Percentiles rank a stretch among this genome's conserved stretches.
phyloP scores from a whole-genome alignment of 2,888 invertebrate species.

The Mythimna ferrago region DNA sequence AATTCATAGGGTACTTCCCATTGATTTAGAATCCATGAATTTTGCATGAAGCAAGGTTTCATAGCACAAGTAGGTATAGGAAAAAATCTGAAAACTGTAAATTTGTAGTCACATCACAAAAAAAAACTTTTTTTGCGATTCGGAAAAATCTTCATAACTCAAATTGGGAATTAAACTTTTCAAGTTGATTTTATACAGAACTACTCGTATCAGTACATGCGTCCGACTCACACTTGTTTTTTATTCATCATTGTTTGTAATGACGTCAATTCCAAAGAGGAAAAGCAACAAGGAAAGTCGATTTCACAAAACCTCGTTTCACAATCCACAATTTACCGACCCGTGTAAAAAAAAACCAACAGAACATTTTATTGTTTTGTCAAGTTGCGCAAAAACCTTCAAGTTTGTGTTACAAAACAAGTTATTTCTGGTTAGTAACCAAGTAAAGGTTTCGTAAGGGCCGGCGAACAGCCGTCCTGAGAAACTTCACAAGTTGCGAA shows the following conservation, averaged over 20 bases:
- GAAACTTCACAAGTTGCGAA: constrained; percentile 33
- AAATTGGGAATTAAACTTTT: too few species aligned
- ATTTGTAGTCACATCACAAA: too few species aligned
- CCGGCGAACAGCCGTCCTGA: not conserved
- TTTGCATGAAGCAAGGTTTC: too few species aligned
- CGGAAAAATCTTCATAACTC: too few species aligned
- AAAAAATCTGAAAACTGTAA: too few species aligned
- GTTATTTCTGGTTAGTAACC: constrained; percentile 45
- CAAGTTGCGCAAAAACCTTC: constrained; percentile 12
- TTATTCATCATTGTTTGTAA: not conserved
- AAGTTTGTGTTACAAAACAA: constrained; percentile 36
- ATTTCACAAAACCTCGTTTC: constrained; percentile 24
- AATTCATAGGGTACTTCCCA: too few species aligned
- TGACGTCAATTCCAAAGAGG: not conserved
- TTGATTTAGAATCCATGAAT: too few species aligned
- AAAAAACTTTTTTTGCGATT: too few species aligned
- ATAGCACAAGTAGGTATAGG: too few species aligned
- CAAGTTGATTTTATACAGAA: too few species aligned
- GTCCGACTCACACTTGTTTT: too few species aligned
- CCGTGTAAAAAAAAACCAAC: constrained; percentile 11
- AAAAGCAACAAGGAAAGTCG: constrained; percentile 6
- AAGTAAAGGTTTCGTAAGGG: constrained; percentile 35
- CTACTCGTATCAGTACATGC: too few species aligned
- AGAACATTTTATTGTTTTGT: constrained; percentile 25
- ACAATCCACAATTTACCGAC: constrained; percentile 21